Base-by-base conservation (phyloP, 2,113 vertebrate genomes). In the Microtus oregoni region DNA sequence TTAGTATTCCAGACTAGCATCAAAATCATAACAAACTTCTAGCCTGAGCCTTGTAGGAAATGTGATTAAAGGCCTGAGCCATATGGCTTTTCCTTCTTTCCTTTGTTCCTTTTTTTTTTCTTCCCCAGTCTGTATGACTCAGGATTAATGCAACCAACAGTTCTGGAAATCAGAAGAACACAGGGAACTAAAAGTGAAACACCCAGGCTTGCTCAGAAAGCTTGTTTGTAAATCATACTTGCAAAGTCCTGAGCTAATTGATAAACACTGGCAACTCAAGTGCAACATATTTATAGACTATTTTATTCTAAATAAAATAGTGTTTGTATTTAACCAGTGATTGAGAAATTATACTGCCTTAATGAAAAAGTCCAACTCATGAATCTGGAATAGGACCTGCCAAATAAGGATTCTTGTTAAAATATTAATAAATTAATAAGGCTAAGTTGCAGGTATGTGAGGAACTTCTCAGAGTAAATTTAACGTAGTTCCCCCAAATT, bases 141-240 rank as follows among this genome's bases (percentile, higher is more conserved):
- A 79, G 32, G 70, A 87, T 92, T 88, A 91, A 73, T 20, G 61
- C 47, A 38, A 70, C 22, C 30, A 89, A 52, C 15, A 83, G 17
- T n/a, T 87, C 58, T 95, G 52, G 68, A 89, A 61, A 55, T 93
- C 38, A 28, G 30, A 58, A 97, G 67, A 95, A 92, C 30, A 77
- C 22, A 58, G 1, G n/a, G 77, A 85, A 87, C 32, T 89, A 73
- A 78, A 79, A 85, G 15, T 28, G 20, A 88, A 83, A 81, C 11
- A 50, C 1, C 0, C 30, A 75, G 15, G 26, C 87, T 73, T 95
- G 68, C 38, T 95, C 19, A 13, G 28, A 92, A 93, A 7, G 26
- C 41, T 44, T 22, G 22, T 32, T 79, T 41, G 35, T 4, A 76
- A 82, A 67, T 86, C 41, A 93, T 11, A 81, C 24, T 55, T 44